Percentiles rank a stretch among this genome's conserved stretches.
These are phyloP conservation scores for Papilio gigon DNA, from an alignment of 2,888 invertebrate genomes.

Conservation along the genomic window DNA sequence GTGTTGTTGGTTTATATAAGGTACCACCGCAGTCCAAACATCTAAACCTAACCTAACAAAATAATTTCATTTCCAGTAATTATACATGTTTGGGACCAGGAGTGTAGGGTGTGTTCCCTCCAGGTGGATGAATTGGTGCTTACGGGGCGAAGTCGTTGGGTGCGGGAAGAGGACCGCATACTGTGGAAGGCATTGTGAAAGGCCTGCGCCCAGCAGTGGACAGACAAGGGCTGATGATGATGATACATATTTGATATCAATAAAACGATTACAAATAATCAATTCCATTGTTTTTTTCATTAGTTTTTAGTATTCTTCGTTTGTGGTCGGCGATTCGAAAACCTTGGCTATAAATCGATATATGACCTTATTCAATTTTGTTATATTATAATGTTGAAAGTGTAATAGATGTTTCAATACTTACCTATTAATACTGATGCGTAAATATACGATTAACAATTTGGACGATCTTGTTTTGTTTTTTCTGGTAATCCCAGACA, in stretches of 20 bases:
- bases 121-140: too few species aligned
- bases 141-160: too few species aligned
- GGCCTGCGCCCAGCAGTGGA: too few species aligned
- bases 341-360: conserved; percentile 14
- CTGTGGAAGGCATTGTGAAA: too few species aligned
- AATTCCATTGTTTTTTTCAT: not conserved
- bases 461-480: not conserved
- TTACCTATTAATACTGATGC: not conserved
- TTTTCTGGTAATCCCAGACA: not conserved
- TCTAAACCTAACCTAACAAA: too few species aligned
- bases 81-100: too few species aligned
- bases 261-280: not conserved
- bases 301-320: not conserved
- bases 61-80: too few species aligned
- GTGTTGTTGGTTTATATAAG: too few species aligned
- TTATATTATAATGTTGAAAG: not conserved
- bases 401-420: not conserved
- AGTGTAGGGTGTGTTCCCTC: too few species aligned
- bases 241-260: not conserved
- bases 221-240: too few species aligned
- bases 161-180: too few species aligned
- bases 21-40: too few species aligned
- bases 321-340: not conserved
- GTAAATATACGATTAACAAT: not conserved
- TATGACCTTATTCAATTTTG: not conserved